Evolutionary conservation across 2,888 invertebrate genomes (phyloP).

Genomic region (Gymnoscelis rufifasciata): DNA sequence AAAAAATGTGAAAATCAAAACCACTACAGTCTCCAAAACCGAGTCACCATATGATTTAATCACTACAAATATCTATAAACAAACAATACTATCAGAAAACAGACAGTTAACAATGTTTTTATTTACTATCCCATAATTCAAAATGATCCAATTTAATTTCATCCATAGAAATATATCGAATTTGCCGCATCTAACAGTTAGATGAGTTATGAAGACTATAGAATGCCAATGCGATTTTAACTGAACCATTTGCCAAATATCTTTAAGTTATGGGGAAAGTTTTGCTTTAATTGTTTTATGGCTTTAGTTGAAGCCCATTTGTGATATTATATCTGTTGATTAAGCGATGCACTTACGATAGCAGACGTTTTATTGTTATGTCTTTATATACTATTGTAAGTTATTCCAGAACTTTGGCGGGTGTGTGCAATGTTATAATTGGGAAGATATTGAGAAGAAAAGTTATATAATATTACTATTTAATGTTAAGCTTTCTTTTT

Average conservation of each 20-base stretch:
- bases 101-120: slow-evolving; percentile 31
- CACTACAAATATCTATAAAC: slow-evolving; percentile 47
- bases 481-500: no score
- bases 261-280: slow-evolving; percentile 21
- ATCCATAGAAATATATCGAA: slow-evolving; percentile 13
- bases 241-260: slow-evolving; percentile 23
- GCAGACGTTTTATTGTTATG: no score
- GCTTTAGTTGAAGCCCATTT: slow-evolving; percentile 21
- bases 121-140: slow-evolving; percentile 16
- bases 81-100: slow-evolving; percentile 35
- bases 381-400: no score
- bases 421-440: no score
- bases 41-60: no score
- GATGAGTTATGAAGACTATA: slow-evolving; percentile 18
- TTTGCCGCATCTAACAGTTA: slow-evolving; percentile 13
- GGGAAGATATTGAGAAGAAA: no score
- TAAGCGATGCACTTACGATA: slow-evolving; percentile 14
- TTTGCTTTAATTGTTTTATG: slow-evolving; percentile 20
- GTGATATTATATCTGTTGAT: slow-evolving; percentile 16
- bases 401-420: no score
- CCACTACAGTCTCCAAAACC: no score
- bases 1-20: no score
- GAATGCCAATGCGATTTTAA: slow-evolving; percentile 20
- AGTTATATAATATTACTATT: no score
- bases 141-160: slow-evolving; percentile 17